phyloP scores from a whole-genome alignment of 2,888 invertebrate species.

The Pilophorus perplexus region DNA sequence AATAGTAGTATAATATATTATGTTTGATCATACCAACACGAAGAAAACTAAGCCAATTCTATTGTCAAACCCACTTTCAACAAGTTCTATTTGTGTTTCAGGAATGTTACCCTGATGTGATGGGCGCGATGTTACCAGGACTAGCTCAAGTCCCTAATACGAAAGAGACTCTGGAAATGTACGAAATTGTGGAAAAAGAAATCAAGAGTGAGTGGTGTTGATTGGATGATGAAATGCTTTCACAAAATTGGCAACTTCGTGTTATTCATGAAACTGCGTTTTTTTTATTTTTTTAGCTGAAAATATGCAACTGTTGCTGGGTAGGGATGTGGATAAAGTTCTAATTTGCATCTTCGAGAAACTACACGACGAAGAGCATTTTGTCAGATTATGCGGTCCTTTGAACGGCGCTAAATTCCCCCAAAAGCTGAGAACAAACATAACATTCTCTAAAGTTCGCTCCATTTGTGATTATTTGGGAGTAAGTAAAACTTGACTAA shows the following conservation, averaged over 20 bases:
- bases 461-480: slow-evolving; percentile 19
- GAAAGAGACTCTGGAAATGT: not conserved
- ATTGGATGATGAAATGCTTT: too few species aligned
- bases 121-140: slow-evolving; percentile 33
- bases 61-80: too few species aligned
- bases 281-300: slow-evolving; percentile 7
- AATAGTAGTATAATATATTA: too few species aligned
- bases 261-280: too few species aligned
- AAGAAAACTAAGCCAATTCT: too few species aligned
- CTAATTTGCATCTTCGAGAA: slow-evolving; percentile 40
- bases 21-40: too few species aligned
- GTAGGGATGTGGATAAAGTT: slow-evolving; percentile 40
- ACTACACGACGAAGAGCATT: slow-evolving; percentile 41
- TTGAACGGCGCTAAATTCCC: slow-evolving; percentile 28
- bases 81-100: too few species aligned
- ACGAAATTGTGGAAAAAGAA: slow-evolving; percentile 23
- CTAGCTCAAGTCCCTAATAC: slow-evolving; percentile 11
- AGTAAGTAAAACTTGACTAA: slow-evolving; percentile 2
- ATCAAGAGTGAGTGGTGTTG: slow-evolving; percentile 1
- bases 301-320: slow-evolving; percentile 38
- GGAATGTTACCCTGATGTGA: slow-evolving; percentile 42
- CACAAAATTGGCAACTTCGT: too few species aligned
- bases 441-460: not conserved
- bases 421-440: slow-evolving; percentile 18
- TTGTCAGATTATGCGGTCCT: slow-evolving; percentile 36